Base-by-base conservation (phyloP, 2,113 vertebrate genomes). In the Amphilophus citrinellus region DNA sequence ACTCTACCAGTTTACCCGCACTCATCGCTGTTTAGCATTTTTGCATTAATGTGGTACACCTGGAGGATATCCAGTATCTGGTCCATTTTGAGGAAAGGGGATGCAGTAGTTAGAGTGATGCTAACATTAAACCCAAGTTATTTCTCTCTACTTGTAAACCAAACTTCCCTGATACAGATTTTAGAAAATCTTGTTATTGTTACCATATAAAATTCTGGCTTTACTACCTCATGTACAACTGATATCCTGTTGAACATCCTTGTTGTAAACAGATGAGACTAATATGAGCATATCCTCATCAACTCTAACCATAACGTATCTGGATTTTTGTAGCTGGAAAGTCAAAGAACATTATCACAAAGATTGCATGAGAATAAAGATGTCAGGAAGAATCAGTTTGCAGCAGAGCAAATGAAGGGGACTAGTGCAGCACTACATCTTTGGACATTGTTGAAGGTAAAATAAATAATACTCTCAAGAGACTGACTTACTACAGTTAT, bases 271-370 rank as follows among this genome's bases (percentile, higher is more conserved):
- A 68, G 22, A 68, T 68, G 22, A 3, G 9, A 47, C 44, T 47
- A 30, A 24, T 42, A 68, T 68, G 22, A 71, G 42, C 65, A 53
- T 18, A 6, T 50, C 14, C 13, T 50, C 5, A 53, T 71, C 65
- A 68, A 30, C 15, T 50, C 15, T 17, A 53, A 10, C 3, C 10
- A n/a, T 32, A 53, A 27, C 13, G 32, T 73, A 32, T 53, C 3
- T 53, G 66, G 66, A 53, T 73, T 73, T 73, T 53, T 53, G 27
- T 32, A 53, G 27, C 24, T 73, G 66, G 66, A 73, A 24, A 73
- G 66, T 73, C 44, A 32, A 44, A 50, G 22, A 27, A 71, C 17
- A 50, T 53, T 71, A 15, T 71, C 24, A 71, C 24, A 47, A 22
- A 32, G 1, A 71, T 53, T 53, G 66, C 1, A 71, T 53, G 10